Evolutionary conservation across 2,797 vertebrate species (phyloP).

Genomic region (Artibeus lituratus): DNA sequence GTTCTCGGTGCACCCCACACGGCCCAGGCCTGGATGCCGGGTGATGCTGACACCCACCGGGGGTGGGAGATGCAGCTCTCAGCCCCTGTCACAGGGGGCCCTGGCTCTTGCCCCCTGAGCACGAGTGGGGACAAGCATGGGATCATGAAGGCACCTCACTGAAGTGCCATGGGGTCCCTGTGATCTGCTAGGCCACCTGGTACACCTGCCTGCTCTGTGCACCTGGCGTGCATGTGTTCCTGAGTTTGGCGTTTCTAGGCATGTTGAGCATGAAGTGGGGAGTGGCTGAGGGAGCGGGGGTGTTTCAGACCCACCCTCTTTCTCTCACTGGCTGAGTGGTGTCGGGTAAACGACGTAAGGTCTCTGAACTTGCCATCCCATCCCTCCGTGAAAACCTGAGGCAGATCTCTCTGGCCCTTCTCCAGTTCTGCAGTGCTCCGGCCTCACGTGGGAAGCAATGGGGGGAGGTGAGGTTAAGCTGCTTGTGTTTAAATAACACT

Average conservation of each 20-base stretch:
- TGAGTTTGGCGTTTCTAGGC: neutral
- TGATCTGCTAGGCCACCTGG: rapidly evolving
- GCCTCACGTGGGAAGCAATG: neutral
- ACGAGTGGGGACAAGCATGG: rapidly evolving
- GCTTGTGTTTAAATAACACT: neutral
- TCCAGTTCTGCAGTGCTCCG: neutral
- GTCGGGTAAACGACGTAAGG: neutral
- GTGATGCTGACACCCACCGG: rapidly evolving
- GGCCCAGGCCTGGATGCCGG: neutral
- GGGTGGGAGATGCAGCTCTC: neutral
- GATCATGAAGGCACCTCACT: neutral
- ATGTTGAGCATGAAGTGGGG: rapidly evolving
- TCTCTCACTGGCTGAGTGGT: neutral
- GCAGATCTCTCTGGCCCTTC: neutral
- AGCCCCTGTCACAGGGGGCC: rapidly evolving
- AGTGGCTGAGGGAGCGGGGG: neutral
- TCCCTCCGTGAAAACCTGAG: neutral
- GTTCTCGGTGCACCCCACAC: neutral
- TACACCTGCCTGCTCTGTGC: neutral
- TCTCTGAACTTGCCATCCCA: neutral
- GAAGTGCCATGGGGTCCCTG: too few relatives aligned
- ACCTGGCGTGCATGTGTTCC: too few relatives aligned
- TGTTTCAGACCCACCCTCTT: neutral
- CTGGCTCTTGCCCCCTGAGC: neutral
- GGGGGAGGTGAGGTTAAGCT: neutral